Percentiles rank a stretch among this genome's conserved stretches.
These are phyloP conservation scores for Arbacia lixula DNA, from an alignment of 53 echinoderm and acorn worm species.

Conservation along the genomic window DNA sequence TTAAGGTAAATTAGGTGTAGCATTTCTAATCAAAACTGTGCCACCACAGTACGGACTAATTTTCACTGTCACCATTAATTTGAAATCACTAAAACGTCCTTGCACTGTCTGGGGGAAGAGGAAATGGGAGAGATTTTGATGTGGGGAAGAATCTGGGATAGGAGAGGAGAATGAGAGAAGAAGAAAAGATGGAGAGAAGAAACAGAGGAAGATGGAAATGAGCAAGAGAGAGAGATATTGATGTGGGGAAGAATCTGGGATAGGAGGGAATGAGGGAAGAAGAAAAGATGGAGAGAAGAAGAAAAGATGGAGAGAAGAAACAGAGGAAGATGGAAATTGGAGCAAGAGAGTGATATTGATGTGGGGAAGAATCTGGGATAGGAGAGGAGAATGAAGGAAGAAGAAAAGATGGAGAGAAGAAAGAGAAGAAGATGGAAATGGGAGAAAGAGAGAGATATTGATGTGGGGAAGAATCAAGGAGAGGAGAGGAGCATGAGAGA, in stretches of 20 bases:
- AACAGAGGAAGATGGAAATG: too few relatives aligned
- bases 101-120: neutral
- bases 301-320: neutral
- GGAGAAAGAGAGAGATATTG: neutral
- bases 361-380: neutral
- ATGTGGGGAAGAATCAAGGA: neutral
- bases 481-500: neutral
- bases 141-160: neutral
- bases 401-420: neutral
- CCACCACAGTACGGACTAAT: neutral
- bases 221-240: neutral
- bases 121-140: neutral
- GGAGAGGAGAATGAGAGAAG: neutral
- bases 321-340: neutral
- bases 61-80: slow-evolving; percentile 20
- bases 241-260: neutral
- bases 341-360: neutral
- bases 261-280: neutral
- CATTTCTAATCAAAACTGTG: too few relatives aligned
- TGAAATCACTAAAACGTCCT: neutral
- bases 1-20: slow-evolving; percentile 12
- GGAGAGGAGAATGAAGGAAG: neutral
- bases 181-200: too few relatives aligned
- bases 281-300: neutral
- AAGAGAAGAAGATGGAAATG: neutral